Evolutionary conservation across 2,797 vertebrate genomes (phyloP).

Genomic region (Sebastiscus albofasciatus): DNA sequence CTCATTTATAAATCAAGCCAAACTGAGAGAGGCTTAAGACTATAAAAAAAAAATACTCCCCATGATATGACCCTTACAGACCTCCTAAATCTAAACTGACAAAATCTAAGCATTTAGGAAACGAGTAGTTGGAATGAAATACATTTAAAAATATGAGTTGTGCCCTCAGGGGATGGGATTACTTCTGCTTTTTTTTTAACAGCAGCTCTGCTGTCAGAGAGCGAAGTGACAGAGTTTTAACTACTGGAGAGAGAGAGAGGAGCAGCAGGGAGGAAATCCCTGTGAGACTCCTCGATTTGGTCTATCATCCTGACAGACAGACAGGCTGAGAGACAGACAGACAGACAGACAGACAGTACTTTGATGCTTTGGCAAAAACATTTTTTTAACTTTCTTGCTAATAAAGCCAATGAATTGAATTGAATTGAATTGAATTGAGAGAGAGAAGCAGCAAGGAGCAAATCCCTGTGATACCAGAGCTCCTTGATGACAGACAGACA

Average conservation of each 20-base stretch:
- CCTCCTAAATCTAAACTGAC: slow-evolving; percentile 30
- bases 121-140: slow-evolving; percentile 31
- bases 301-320: slow-evolving; percentile 49
- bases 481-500: slow-evolving; percentile 19
- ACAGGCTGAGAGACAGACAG: background rate
- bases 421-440: background rate
- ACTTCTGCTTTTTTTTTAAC: slow-evolving; percentile 44
- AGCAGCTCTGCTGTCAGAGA: slow-evolving; percentile 44
- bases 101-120: slow-evolving; percentile 27
- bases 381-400: too few relatives aligned
- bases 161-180: slow-evolving; percentile 51
- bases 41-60: slow-evolving; percentile 4
- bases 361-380: too few relatives aligned
- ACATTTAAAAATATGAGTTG: slow-evolving; percentile 21
- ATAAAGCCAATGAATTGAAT: too few relatives aligned
- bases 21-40: slow-evolving; percentile 14
- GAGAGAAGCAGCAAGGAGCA: slow-evolving; percentile 33
- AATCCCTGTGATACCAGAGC: slow-evolving; percentile 41
- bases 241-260: slow-evolving; percentile 32
- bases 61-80: background rate
- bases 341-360: background rate
- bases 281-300: slow-evolving; percentile 45
- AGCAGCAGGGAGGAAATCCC: slow-evolving; percentile 47
- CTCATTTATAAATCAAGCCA: slow-evolving; percentile 34
- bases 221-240: slow-evolving; percentile 57